phyloP scores from a whole-genome alignment of 2,113 vertebrate species.

The Rana temporaria region DNA sequence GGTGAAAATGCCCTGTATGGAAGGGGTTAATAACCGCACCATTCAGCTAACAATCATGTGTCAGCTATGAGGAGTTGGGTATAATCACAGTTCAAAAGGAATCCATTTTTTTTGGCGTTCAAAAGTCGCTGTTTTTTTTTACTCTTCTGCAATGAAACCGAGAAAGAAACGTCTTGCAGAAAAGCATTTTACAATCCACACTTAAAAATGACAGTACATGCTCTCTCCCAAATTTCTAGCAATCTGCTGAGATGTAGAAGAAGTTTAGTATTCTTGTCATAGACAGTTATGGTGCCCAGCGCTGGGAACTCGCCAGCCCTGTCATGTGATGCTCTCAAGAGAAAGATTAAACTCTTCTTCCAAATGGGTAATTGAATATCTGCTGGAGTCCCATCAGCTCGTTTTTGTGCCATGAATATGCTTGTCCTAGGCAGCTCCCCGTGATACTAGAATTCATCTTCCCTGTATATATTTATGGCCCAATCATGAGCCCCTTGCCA shows the following conservation, averaged over 20 bases:
- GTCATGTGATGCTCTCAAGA: slow-evolving; percentile 13
- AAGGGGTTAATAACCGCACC: no score
- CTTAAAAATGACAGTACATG: no score
- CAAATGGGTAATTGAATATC: slow-evolving; percentile 24
- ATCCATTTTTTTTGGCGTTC: no score
- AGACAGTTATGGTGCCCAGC: background rate
- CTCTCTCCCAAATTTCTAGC: no score
- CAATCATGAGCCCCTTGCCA: background rate
- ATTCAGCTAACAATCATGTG: no score
- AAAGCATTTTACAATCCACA: no score
- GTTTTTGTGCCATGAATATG: background rate
- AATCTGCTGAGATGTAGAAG: background rate
- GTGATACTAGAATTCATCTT: background rate
- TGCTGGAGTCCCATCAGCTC: background rate
- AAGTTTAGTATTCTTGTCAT: background rate
- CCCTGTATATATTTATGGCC: background rate
- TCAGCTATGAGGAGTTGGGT: no score
- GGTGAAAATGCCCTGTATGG: no score
- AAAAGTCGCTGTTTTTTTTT: no score
- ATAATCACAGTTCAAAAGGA: no score
- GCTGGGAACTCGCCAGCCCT: background rate
- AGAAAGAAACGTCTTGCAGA: no score
- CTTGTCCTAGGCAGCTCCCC: background rate
- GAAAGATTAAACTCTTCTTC: slow-evolving; percentile 30
- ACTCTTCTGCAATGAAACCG: no score